Conservation (phyloP, 1,140 invertebrate species). For the Heliconius himera region DNA sequence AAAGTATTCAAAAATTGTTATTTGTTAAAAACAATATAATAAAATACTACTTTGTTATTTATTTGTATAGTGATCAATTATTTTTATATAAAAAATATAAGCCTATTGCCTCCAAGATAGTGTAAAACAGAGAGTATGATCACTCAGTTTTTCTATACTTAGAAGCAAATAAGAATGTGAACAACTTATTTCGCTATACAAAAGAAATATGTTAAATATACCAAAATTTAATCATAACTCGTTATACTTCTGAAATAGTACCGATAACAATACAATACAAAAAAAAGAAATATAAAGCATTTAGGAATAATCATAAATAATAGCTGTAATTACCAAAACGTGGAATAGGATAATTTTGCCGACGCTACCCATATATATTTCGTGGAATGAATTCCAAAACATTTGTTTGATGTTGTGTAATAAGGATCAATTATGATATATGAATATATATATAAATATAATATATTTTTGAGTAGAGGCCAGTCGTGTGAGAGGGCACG, state of each 20-base stretch:
- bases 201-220: neutral
- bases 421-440: slow-evolving; percentile 77
- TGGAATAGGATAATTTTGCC: slow-evolving; percentile 58
- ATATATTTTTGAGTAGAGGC: neutral
- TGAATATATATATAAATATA: slow-evolving; percentile 45
- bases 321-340: slow-evolving; percentile 59
- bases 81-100: too few species aligned
- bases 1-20: too few species aligned
- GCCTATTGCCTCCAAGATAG: too few species aligned
- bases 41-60: too few species aligned
- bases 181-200: neutral
- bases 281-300: slow-evolving; percentile 29
- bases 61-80: too few species aligned
- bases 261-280: slow-evolving; percentile 22
- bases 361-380: slow-evolving; percentile 69
- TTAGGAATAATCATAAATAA: slow-evolving; percentile 62
- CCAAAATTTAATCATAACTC: neutral
- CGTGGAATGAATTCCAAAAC: slow-evolving; percentile 74
- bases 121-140: too few species aligned
- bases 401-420: slow-evolving; percentile 79
- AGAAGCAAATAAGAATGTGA: too few species aligned
- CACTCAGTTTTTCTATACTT: too few species aligned
- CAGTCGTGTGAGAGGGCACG: too few species aligned
- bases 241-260: slow-evolving; percentile 22
- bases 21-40: too few species aligned